Base-by-base conservation (phyloP, 2,113 vertebrate genomes). In the Hylia prasina region DNA sequence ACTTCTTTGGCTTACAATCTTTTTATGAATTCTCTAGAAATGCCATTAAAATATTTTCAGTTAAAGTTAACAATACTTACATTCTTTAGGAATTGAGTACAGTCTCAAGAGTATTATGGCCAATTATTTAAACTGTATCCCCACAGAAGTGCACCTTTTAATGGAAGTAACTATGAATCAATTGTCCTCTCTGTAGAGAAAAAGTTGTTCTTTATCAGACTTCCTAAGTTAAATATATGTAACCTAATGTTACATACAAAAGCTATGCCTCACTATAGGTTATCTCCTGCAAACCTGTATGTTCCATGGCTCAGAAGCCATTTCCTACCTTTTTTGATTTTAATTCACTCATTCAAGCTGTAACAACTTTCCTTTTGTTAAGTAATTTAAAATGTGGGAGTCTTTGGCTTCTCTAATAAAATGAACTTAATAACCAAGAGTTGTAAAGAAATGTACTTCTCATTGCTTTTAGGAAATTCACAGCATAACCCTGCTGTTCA, bases 161-260 rank as follows among this genome's bases (percentile, higher is more conserved):
- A 51, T 19, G 6, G 24, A 72, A 12, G 7, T 6, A 78, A 35
- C 10, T 25, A 70, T n/a, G 13, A 92, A 94, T 45, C 24, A 70
- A 53, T 24, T 0, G 0, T 21, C 73, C 6, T 54, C 17, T 44
- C 16, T 7, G 3, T 10, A 57, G 33, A 63, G 31, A 80, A 82
- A 7, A 56, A 10, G 3, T 28, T 19, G 5, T 6, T 61, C n/a
- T 69, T 83, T 25, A 69, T 14, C 79, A 80, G 28, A 40, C 7
- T 54, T 81, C 42, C 20, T 15, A 13, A 70, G 27, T 72, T 40
- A 86, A 86, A 64, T 33, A 9, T 30, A 39, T 9, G 16, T 21
- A 84, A 35, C 35, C 17, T 47, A 73, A 35, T 4, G 18, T 37
- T 76, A 76, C 19, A 64, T 11, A 42, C 9, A 93, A 88, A 76